Evolutionary conservation across 2,113 vertebrate species (phyloP), one percentile per base, ranked within the genome.

Genomic region (Chloropsis hardwickii): DNA sequence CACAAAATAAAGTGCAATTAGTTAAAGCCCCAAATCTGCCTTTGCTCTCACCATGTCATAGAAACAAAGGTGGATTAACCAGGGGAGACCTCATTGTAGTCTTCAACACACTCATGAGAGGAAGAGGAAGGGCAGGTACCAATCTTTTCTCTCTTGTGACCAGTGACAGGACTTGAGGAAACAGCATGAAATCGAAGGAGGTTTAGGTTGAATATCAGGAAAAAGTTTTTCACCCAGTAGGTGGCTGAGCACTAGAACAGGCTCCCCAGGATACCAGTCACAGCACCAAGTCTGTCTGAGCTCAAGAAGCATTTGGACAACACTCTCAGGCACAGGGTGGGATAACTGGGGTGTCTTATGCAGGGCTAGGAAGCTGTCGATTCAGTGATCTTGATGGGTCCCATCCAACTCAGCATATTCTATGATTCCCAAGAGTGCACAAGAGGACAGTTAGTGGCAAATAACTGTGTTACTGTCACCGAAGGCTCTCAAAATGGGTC

Each of bases 1-100:
- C 54, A 61, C 28, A 70, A 70, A 70, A 81, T 45, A 61, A 89
- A 79, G 39, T 0, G 0, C 0, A 0, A 10, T 17, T 5, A 77
- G 47, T 47, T 64, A 42, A 74, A 87, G 42, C 66, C 44, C 42
- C 5, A 82, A 70, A 67, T 71, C 40, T 67, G 40, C 54, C 40
- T 77, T 69, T 78, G 45, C 70, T 65, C 61, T 78, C 20, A 20
- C 24, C 39, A 10, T 7, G 14, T 21, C 73, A 50, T 2, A 54
- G 40, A 67, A 93, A 70, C 57, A 85, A 89, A 76, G 27, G 39
- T 13, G 19, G 13, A 90, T 53, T 69, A 81, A 89, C n/a, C 66
- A 69, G 18, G 31, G 47, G 5, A 77, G 54, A 62, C 6, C 13
- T 56, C 54, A 54, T 0, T 24, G 29, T 7, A 18, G 25, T 40